These are phyloP conservation scores for Suncus etruscus DNA, from an alignment of 2,113 vertebrate species.

Conservation along the genomic window DNA sequence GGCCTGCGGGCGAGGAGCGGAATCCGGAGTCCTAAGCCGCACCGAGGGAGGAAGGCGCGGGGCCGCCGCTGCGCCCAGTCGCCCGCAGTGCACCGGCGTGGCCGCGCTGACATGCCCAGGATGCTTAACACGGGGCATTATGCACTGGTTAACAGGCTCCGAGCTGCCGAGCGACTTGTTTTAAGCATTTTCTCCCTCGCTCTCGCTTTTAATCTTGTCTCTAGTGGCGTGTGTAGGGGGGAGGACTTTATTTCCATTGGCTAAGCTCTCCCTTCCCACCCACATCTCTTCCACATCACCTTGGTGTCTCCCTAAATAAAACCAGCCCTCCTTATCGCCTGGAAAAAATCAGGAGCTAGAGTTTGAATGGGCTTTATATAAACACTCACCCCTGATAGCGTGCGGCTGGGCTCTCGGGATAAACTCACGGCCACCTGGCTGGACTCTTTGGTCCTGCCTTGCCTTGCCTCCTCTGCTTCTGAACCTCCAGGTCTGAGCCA, in stretches of 20 bases:
- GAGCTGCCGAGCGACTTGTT: slow-evolving; percentile 81
- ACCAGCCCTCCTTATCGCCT: slow-evolving; percentile 90
- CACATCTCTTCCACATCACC: slow-evolving; percentile 92
- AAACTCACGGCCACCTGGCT: slow-evolving; percentile 76
- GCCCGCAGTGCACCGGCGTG: slow-evolving; percentile 76
- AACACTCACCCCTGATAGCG: slow-evolving; percentile 87
- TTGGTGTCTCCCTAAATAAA: slow-evolving; percentile 93
- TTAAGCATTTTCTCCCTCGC: slow-evolving; percentile 81
- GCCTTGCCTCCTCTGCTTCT: background rate
- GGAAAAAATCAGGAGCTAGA: slow-evolving; percentile 89
- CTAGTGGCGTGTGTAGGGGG: slow-evolving; percentile 87
- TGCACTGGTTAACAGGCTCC: slow-evolving; percentile 81
- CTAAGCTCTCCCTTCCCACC: slow-evolving; percentile 89
- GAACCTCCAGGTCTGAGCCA: slow-evolving; percentile 74
- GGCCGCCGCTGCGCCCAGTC: slow-evolving; percentile 42
- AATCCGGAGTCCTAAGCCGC: slow-evolving; percentile 67
- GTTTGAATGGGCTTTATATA: slow-evolving; percentile 91
- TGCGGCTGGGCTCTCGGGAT: slow-evolving; percentile 82
- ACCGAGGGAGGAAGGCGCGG: background rate
- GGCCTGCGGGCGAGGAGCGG: slow-evolving; percentile 54
- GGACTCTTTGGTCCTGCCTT: slow-evolving; percentile 61
- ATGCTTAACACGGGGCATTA: slow-evolving; percentile 78
- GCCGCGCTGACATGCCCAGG: slow-evolving; percentile 71
- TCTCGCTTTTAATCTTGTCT: slow-evolving; percentile 87
- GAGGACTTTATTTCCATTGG: slow-evolving; percentile 90